phyloP scores from a whole-genome alignment of 2,888 invertebrate species.

The Drosophila borealis region DNA sequence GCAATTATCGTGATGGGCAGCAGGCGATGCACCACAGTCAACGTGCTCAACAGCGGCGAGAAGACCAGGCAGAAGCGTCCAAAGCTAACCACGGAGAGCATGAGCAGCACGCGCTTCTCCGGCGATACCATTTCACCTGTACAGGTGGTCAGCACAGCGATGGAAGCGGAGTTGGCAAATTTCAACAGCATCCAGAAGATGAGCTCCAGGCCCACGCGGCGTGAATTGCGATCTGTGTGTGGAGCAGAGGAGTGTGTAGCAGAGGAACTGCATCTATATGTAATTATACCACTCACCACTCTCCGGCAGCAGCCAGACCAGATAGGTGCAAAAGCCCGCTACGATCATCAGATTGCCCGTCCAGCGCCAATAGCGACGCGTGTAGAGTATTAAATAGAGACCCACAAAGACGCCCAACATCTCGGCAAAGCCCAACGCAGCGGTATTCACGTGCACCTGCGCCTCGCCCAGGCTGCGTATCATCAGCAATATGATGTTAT shows the following conservation, averaged over 20 bases:
- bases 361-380: slow-evolving; percentile 83
- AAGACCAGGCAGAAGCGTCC: slow-evolving; percentile 81
- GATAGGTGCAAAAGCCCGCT: slow-evolving; percentile 76
- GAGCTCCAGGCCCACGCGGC: slow-evolving; percentile 81
- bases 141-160: slow-evolving; percentile 84
- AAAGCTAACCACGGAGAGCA: slow-evolving; percentile 81
- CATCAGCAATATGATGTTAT: slow-evolving; percentile 84
- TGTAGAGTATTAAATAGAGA: slow-evolving; percentile 83
- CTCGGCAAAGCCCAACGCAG: slow-evolving; percentile 84
- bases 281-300: slow-evolving; percentile 63
- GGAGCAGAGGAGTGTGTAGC: too few relatives aligned
- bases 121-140: slow-evolving; percentile 83
- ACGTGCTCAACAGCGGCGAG: slow-evolving; percentile 78
- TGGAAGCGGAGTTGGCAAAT: slow-evolving; percentile 82
- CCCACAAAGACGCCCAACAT: slow-evolving; percentile 84
- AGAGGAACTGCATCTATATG: neutral
- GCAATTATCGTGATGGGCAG: slow-evolving; percentile 82
- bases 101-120: slow-evolving; percentile 73
- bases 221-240: slow-evolving; percentile 68
- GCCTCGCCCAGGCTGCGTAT: slow-evolving; percentile 84
- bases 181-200: slow-evolving; percentile 83
- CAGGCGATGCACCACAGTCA: slow-evolving; percentile 77
- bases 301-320: slow-evolving; percentile 82
- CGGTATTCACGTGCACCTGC: slow-evolving; percentile 84
- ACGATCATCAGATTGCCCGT: slow-evolving; percentile 80